Percentiles rank a stretch among this genome's conserved stretches.
Evolutionary conservation across 2,797 vertebrate species (phyloP).

Genomic region (Hippocampus kuda): DNA sequence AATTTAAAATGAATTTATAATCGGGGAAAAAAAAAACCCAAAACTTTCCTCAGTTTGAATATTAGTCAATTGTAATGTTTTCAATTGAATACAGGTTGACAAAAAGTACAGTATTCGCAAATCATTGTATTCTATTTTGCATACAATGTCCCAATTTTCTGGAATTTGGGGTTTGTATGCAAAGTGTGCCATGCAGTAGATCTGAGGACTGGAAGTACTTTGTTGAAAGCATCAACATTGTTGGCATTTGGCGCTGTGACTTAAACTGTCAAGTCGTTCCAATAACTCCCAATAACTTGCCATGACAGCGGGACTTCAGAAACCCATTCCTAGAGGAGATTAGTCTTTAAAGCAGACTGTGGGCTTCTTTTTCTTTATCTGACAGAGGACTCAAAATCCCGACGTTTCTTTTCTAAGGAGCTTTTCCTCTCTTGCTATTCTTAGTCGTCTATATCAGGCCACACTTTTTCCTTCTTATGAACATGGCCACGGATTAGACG

Average conservation of each 20-base stretch:
- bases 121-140: too few species aligned
- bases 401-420: constrained; percentile 22
- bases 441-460: constrained; percentile 39
- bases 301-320: constrained; percentile 15
- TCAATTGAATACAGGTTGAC: too few species aligned
- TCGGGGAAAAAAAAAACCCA: too few species aligned
- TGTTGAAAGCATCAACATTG: not conserved
- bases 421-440: constrained; percentile 44
- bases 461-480: not conserved
- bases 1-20: too few species aligned
- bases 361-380: constrained; percentile 35
- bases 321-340: constrained; percentile 2
- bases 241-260: not conserved
- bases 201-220: not conserved
- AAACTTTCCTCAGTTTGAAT: too few species aligned
- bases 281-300: constrained; percentile 7
- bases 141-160: too few species aligned
- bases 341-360: constrained; percentile 22
- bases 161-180: constrained; percentile 3
- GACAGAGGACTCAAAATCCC: constrained; percentile 42
- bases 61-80: too few species aligned
- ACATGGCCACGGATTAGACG: not conserved
- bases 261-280: not conserved
- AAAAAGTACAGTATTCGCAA: too few species aligned
- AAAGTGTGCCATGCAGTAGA: not conserved